Evolutionary conservation across 2,888 invertebrate species (phyloP), one percentile per base, ranked within the genome.

Genomic region (Clitarchus hookeri): DNA sequence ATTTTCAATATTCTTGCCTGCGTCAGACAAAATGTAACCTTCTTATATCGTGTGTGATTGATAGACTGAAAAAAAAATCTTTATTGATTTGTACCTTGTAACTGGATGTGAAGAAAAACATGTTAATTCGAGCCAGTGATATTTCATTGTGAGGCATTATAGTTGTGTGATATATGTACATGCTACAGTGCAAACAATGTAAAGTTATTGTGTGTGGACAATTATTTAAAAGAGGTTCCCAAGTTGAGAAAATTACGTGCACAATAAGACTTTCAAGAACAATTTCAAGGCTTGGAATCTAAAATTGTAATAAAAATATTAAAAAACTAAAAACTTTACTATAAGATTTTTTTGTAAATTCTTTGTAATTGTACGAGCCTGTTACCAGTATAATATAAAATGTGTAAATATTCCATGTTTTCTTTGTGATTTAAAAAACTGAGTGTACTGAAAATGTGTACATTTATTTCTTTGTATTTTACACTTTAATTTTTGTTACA

Each of bases 111-210:
- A 65, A 65, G 65, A 19, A 65, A 23, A 65, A n/a, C 53, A 23
- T 65, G 65, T 65, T 65, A 65, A 65, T 65, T 65, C 65, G 65
- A 65, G 65, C 65, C 65, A 65, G 65, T 65, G 65, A 65, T 65
- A 65, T 65, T 48, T 48, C 48, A 65, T 65, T 65, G 65, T 65
- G 65, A n/a, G n/a, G 65, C 23, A 65, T 65, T n/a, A 65, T 65
- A 65, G 65, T 65, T 65, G 65, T 65, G 65, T 65, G 65, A 65
- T 65, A 53, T 53, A 65, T 65, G 65, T 65, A 65, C 65, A 65
- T 65, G 65, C 65, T 65, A 23, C 65, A 65, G n/a, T 11, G 19
- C 16, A 65, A 65, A 23, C 8, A 16, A 19, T n/a, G 65, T 19
- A 65, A n/a, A 65, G 65, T 4, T 65, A 23, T 19, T n/a, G 16